phyloP scores from a whole-genome alignment of 2,797 vertebrate genomes.

The Synanceia verrucosa region DNA sequence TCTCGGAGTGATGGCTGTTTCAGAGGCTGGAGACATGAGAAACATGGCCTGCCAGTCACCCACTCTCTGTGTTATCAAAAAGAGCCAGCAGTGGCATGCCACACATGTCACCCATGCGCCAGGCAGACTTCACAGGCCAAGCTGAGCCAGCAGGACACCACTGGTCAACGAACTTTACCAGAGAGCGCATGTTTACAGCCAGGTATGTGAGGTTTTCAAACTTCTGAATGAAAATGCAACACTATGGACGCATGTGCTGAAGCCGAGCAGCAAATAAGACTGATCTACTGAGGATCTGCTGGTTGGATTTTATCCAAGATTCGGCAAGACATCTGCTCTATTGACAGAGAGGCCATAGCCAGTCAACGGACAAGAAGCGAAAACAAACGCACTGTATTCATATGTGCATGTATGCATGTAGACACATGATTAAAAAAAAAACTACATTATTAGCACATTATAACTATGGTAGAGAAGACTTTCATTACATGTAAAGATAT shows the following conservation, averaged over 20 bases:
- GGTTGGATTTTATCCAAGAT: conserved; percentile 51
- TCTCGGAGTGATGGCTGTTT: conserved; percentile 82
- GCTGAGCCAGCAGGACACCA: conserved; percentile 56
- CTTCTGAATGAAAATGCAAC: neutral
- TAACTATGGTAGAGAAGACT: neutral
- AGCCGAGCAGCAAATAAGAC: conserved; percentile 6
- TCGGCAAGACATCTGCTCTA: conserved; percentile 53
- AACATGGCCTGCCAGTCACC: conserved; percentile 81
- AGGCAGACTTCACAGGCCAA: conserved; percentile 78
- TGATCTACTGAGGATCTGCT: conserved; percentile 19
- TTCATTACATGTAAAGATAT: neutral
- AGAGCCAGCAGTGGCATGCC: conserved; percentile 77
- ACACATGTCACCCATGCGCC: conserved; percentile 80
- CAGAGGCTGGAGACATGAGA: conserved; percentile 78
- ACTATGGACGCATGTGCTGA: too few species aligned
- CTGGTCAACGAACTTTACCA: conserved; percentile 31
- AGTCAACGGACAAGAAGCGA: conserved; percentile 10
- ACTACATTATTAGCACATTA: neutral
- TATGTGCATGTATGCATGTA: neutral
- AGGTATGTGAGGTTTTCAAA: neutral
- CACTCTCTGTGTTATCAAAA: conserved; percentile 75
- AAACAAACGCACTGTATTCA: neutral
- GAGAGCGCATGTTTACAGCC: conserved; percentile 20
- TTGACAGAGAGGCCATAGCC: conserved; percentile 43
- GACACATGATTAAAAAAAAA: neutral